Evolutionary conservation across 1,140 invertebrate species (phyloP).

Genomic region (Charaxes varanes): DNA sequence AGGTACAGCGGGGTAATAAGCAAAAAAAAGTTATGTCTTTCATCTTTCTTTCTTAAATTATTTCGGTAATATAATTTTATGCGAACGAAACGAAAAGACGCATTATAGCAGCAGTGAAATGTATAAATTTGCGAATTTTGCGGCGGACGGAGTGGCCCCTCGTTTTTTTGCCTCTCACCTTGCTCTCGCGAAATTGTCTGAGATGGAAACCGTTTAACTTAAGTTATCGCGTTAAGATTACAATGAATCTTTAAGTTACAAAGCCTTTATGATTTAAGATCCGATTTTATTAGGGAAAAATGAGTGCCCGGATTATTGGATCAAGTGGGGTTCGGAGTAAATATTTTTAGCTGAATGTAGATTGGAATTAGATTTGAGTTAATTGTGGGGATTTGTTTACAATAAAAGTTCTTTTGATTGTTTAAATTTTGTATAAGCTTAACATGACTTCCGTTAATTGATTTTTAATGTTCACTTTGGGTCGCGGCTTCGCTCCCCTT

Average conservation of each 20-base stretch:
- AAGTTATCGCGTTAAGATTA: constrained; percentile 21
- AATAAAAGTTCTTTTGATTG: too few relatives aligned
- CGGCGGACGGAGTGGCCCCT: constrained; percentile 23
- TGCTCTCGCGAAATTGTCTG: constrained; percentile 21
- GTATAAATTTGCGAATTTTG: constrained; percentile 37
- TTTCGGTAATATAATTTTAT: constrained; percentile 24
- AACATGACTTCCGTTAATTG: too few relatives aligned
- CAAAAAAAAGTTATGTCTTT: too few relatives aligned
- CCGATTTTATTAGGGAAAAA: constrained; percentile 12
- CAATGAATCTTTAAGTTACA: constrained; percentile 18
- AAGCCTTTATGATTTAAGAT: constrained; percentile 13
- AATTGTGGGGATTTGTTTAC: too few relatives aligned
- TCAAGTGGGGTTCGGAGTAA: neutral
- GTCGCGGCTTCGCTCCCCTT: too few relatives aligned
- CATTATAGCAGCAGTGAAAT: constrained; percentile 26
- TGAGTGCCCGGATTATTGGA: neutral
- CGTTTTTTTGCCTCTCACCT: constrained; percentile 31
- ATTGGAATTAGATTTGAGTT: too few relatives aligned
- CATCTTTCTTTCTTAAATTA: too few relatives aligned
- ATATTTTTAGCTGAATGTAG: neutral
- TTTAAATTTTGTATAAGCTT: too few relatives aligned
- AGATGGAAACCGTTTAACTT: constrained; percentile 26
- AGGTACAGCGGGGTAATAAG: too few relatives aligned
- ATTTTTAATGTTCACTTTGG: too few relatives aligned
- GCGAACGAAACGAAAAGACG: constrained; percentile 20